Evolutionary conservation across 2,888 invertebrate genomes (phyloP).

Genomic region (Tridacna gigas): DNA sequence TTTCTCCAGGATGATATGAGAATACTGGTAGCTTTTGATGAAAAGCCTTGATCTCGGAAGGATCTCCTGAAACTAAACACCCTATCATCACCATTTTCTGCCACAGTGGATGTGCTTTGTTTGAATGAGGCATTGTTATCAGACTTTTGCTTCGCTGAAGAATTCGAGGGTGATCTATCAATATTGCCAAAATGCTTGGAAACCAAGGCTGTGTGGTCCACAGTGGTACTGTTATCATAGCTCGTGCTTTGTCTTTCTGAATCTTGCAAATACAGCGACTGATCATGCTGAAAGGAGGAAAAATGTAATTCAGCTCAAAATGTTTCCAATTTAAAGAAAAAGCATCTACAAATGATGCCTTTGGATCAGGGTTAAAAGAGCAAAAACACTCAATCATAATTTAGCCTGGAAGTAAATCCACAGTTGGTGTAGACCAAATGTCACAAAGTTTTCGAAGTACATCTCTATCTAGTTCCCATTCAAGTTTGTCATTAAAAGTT

Average conservation of each 20-base stretch:
- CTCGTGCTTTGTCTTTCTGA: constrained; percentile 13
- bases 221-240: constrained; percentile 24
- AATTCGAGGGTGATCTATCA: constrained; percentile 26
- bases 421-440: background rate
- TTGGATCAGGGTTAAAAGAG: too few relatives aligned
- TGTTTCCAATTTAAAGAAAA: constrained; percentile 36
- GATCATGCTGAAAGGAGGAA: constrained; percentile 43
- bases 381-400: too few relatives aligned
- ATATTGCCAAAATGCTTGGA: constrained; percentile 15
- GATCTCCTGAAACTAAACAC: too few relatives aligned
- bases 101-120: constrained; percentile 27
- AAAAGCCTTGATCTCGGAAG: constrained; percentile 21
- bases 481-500: constrained; percentile 32
- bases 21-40: constrained; percentile 26
- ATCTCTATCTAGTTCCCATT: too few relatives aligned
- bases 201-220: constrained; percentile 39
- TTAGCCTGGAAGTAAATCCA: too few relatives aligned
- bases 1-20: constrained; percentile 16
- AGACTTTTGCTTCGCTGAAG: constrained; percentile 23
- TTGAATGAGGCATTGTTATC: constrained; percentile 8
- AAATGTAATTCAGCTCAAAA: constrained; percentile 19
- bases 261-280: constrained; percentile 34
- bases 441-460: constrained; percentile 28
- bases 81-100: too few relatives aligned
- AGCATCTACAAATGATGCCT: too few relatives aligned